These are phyloP conservation scores for Sthenelais limicola DNA, from an alignment of 2,888 invertebrate genomes.

Conservation along the genomic window DNA sequence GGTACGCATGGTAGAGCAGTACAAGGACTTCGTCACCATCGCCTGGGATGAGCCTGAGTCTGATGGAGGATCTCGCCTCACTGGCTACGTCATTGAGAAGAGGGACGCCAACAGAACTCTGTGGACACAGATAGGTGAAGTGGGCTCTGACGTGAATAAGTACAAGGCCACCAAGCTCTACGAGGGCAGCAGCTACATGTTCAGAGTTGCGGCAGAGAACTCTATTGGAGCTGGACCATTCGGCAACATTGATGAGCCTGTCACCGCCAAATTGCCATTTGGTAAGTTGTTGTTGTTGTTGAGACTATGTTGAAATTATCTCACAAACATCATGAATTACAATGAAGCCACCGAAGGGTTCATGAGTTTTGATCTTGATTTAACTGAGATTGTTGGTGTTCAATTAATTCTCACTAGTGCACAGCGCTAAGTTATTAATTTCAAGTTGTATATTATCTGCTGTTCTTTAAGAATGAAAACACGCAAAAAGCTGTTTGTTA, in stretches of 20 bases:
- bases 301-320: too few species aligned
- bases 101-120: conserved; percentile 46
- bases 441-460: too few species aligned
- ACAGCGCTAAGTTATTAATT: too few species aligned
- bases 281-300: too few species aligned
- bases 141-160: conserved; percentile 41
- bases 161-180: conserved; percentile 75
- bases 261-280: conserved; percentile 57
- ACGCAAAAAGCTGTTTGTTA: too few species aligned
- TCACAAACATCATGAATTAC: too few species aligned
- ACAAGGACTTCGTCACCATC: conserved; percentile 52
- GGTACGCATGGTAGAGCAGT: conserved; percentile 51
- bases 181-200: conserved; percentile 87
- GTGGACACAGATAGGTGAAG: conserved; percentile 48
- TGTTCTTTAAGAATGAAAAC: too few species aligned
- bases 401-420: too few species aligned
- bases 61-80: conserved; percentile 51
- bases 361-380: too few species aligned
- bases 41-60: conserved; percentile 55
- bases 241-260: conserved; percentile 52
- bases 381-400: too few species aligned
- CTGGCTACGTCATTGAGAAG: conserved; percentile 54
- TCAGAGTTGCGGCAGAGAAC: conserved; percentile 89
- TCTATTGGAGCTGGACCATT: conserved; percentile 78
- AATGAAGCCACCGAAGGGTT: too few species aligned